These are phyloP conservation scores for Zophobas morio DNA, from an alignment of 1,140 invertebrate species.

Conservation along the genomic window DNA sequence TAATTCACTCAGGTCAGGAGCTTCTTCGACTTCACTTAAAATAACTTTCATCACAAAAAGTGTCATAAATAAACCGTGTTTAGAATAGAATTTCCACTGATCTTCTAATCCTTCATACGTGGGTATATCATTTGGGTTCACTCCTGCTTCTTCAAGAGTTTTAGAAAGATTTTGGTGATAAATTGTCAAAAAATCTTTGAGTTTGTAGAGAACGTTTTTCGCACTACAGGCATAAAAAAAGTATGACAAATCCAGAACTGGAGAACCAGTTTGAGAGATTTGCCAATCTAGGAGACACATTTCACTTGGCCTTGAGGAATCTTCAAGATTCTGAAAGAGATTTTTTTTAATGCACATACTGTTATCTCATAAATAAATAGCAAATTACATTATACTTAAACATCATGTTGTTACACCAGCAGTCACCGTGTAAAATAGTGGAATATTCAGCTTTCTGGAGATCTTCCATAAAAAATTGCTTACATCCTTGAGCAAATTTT, in stretches of 20 bases:
- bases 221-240: constrained; percentile 72
- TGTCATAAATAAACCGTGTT: constrained; percentile 18
- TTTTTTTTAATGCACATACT: not conserved
- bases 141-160: constrained; percentile 59
- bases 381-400: constrained; percentile 68
- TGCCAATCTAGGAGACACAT: constrained; percentile 72
- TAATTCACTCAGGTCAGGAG: constrained; percentile 17
- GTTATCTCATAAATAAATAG: not conserved
- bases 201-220: constrained; percentile 55
- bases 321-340: constrained; percentile 24
- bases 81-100: constrained; percentile 24
- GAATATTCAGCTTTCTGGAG: constrained; percentile 46
- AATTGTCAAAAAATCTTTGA: constrained; percentile 52
- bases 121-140: constrained; percentile 67
- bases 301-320: constrained; percentile 55
- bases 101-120: constrained; percentile 57
- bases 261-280: constrained; percentile 70
- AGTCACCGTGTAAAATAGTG: constrained; percentile 70
- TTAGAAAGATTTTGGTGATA: constrained; percentile 54
- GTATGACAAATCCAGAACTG: constrained; percentile 72
- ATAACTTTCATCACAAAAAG: constrained; percentile 29
- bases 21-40: constrained; percentile 23
- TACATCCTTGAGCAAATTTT: constrained; percentile 20
- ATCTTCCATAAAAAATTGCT: constrained; percentile 41
- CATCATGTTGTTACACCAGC: constrained; percentile 73